phyloP scores from a whole-genome alignment of 2,797 vertebrate genomes.

The Hyperoplus lanceolatus region DNA sequence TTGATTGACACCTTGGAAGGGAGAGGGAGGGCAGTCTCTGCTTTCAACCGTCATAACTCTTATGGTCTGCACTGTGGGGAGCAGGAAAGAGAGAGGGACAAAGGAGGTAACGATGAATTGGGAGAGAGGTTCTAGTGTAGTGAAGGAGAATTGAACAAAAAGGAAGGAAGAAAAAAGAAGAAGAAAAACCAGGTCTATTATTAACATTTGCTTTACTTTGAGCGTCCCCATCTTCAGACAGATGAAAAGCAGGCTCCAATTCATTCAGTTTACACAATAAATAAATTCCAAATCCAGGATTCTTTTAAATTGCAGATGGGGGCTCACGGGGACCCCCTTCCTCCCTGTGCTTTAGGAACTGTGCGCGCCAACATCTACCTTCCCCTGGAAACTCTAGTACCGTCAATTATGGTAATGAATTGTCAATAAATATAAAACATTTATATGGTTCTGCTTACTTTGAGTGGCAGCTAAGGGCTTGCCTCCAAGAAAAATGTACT shows the following conservation, averaged over 20 bases:
- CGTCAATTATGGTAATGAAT: conserved; percentile 99
- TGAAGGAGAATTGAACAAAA: conserved; percentile 10
- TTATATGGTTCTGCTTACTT: conserved; percentile 94
- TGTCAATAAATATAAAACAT: conserved; percentile 99
- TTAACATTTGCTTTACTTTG: conserved; percentile 80
- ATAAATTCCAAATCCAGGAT: conserved; percentile 89
- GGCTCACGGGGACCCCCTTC: conserved; percentile 85
- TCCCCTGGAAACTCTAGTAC: conserved; percentile 90
- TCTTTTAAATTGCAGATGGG: conserved; percentile 98
- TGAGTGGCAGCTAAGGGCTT: conserved; percentile 98
- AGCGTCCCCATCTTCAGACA: conserved; percentile 55
- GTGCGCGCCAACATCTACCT: conserved; percentile 66
- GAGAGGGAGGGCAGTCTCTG: conserved; percentile 71
- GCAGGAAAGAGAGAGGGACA: conserved; percentile 53
- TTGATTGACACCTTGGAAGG: conserved; percentile 93
- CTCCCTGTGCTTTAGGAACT: conserved; percentile 90
- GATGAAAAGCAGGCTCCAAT: conserved; percentile 86
- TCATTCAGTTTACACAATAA: conserved; percentile 93
- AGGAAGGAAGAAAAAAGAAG: background rate
- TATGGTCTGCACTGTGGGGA: conserved; percentile 81
- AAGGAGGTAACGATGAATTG: conserved; percentile 52
- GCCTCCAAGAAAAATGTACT: conserved; percentile 98
- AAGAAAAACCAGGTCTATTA: conserved; percentile 50
- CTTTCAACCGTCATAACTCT: conserved; percentile 90
- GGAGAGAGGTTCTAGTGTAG: conserved; percentile 12